Base-by-base conservation (phyloP, 2,113 vertebrate genomes). In the Corapipo altera region DNA sequence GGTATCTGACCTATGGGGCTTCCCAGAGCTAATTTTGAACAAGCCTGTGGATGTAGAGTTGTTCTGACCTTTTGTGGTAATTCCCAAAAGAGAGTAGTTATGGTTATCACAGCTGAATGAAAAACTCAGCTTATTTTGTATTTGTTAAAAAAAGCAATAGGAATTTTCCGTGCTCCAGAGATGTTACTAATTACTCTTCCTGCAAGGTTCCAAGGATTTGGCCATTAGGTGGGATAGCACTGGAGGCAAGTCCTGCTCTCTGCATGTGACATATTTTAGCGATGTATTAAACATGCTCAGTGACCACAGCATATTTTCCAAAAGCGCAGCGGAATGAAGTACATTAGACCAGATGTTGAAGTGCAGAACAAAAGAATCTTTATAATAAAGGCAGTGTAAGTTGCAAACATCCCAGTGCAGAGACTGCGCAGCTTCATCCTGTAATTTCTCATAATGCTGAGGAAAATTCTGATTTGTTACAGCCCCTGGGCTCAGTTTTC, bases 281-380 rank as follows among this genome's bases (percentile, higher is more conserved):
- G 67, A 65, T 93, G 91, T 71, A 73, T 83, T 92, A 92, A 96
- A 92, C 75, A 28, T 76, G 57, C 13, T 91, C 84, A 81, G 57
- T 69, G 82, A 93, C 96, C 97, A 74, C 97, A 96, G 59, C 94
- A 93, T 97, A 92, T 82, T 97, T 97, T 96, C 97, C 96, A 77
- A 92, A 91, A 87, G 81, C 90, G 41, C 87, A 86, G 88, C n/a
- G 91, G 96, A 94, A 93, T 91, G 73, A 82, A 96, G 82, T 85
- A 67, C 91, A 55, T 85, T 69, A 79, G 64, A 91, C 84, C 96
- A 97, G 96, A 97, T 96, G 97, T 78, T 66, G 88, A 81, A 94
- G 71, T 65, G 57, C 37, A 57, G 82, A 90, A 96, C 95, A 96
- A 91, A 96, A 93, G 76, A 51, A 89, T 91, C 84, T 95, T 92